Base-by-base conservation (phyloP, 2,888 invertebrate species). In the Heteropelma amictum region DNA sequence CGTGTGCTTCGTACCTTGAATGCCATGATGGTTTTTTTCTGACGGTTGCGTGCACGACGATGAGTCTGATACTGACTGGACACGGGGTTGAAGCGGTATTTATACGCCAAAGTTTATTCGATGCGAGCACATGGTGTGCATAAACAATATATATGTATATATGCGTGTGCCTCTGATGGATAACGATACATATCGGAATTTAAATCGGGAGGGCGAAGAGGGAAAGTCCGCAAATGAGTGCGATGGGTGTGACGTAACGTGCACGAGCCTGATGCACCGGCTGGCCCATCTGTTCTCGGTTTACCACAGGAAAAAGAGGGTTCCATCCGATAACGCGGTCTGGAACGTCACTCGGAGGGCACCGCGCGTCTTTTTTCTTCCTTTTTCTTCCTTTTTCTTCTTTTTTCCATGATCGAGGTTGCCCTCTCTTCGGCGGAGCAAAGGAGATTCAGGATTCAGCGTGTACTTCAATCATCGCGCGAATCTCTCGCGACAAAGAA, bases 61-160 rank as follows among this genome's bases (percentile, higher is more conserved):
- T 72, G 74, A 68, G 78, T 74, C 75, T 79, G 83, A 79, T 80
- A 82, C 83, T 83, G 82, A 73, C 49, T 77, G 76, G 73, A 78
- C 70, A 77, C 75, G 69, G 72, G 79, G 77, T 77, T 77, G 67
- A 67, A 77, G 79, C 71, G 54, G 78, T 81, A 82, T 83, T 83
- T 83, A 83, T 83, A 83, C 80, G 74, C 74, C 28, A 72, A 69
- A 49, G 61, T 63, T 23, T 3, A 12, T 14, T 65, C 30, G 21
- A 64, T 30, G 19, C 5, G 8, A 14, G 23, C 40, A 58, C 58
- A 14, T 14, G 5, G 54, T 17, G 5, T 30, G 28, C n/a, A 3
- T 35, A 33, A 19, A 28, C 19, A 19, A 26, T 17, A 49, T 60
- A 42, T 42, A 33, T 19, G n/a, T 45, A 17, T 42, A 42, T 28